Percentiles rank a stretch among this genome's conserved stretches.
Evolutionary conservation across 2,888 invertebrate species (phyloP).

Genomic region (Drepana falcataria): DNA sequence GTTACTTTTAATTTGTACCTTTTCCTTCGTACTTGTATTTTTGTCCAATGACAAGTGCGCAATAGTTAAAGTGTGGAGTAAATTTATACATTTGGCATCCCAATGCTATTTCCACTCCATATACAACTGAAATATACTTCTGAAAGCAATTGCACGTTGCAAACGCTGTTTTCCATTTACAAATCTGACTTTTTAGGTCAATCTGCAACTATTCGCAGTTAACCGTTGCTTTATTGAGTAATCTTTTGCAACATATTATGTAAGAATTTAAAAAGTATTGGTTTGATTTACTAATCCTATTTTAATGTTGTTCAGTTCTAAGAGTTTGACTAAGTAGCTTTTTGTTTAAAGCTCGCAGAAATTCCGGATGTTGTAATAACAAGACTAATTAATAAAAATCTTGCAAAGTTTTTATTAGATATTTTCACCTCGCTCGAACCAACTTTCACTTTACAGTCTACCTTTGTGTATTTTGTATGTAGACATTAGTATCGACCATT

Average conservation of each 20-base stretch:
- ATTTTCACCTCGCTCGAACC: slow-evolving; percentile 22
- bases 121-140: slow-evolving; percentile 1
- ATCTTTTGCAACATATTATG: no score
- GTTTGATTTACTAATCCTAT: no score
- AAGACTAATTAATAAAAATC: slow-evolving; percentile 35
- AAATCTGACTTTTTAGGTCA: not conserved
- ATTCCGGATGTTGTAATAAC: slow-evolving; percentile 22
- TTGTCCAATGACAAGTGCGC: slow-evolving; percentile 6
- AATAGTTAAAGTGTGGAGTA: not conserved
- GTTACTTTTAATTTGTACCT: slow-evolving; percentile 18
- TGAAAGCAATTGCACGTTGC: not conserved
- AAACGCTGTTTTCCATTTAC: not conserved
- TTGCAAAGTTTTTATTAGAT: slow-evolving; percentile 32
- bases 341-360: slow-evolving; percentile 7
- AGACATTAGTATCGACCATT: slow-evolving; percentile 21
- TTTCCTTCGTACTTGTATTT: slow-evolving; percentile 9
- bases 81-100: slow-evolving; percentile 23
- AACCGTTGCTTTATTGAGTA: not conserved
- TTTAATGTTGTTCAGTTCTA: no score
- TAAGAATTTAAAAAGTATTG: no score
- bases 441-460: slow-evolving; percentile 23
- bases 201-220: not conserved
- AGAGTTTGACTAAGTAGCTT: not conserved
- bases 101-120: slow-evolving; percentile 28
- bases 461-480: slow-evolving; percentile 21